phyloP scores from a whole-genome alignment of 2,888 invertebrate species.

The Ischnus inquisitorius region DNA sequence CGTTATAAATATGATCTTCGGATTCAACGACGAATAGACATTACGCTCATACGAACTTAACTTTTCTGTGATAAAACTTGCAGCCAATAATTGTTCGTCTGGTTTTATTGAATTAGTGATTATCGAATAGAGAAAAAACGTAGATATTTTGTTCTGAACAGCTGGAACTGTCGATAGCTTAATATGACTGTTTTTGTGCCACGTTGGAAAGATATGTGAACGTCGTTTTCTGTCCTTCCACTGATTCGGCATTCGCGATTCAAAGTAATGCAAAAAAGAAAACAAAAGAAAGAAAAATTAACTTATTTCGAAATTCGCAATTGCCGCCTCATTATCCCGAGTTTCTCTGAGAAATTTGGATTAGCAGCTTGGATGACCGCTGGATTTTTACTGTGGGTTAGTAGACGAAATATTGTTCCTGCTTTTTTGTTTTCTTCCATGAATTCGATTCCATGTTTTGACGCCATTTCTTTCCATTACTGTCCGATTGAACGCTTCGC shows the following conservation, averaged over 20 bases:
- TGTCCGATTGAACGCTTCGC: background rate
- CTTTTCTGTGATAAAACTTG: constrained; percentile 57
- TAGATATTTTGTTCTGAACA: constrained; percentile 43
- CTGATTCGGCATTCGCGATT: constrained; percentile 52
- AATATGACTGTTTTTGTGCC: constrained; percentile 51
- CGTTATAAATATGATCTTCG: constrained; percentile 7
- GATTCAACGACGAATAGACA: background rate
- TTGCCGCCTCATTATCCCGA: constrained; percentile 18
- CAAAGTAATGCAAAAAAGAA: constrained; percentile 1
- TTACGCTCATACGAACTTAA: constrained; percentile 52
- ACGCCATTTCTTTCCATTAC: constrained; percentile 63
- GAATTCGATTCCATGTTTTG: constrained; percentile 68
- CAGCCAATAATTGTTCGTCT: constrained; percentile 54
- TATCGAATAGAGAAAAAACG: constrained; percentile 23
- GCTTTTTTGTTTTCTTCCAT: constrained; percentile 42
- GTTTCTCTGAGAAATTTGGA: constrained; percentile 69
- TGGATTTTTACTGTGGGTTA: constrained; percentile 79
- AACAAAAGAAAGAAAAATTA: constrained; percentile 18
- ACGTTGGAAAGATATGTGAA: constrained; percentile 83
- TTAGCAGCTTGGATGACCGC: constrained; percentile 74
- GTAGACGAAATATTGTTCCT: constrained; percentile 63
- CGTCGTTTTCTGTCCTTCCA: constrained; percentile 70
- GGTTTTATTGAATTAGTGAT: constrained; percentile 33
- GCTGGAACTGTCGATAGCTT: constrained; percentile 28
- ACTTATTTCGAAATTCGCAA: constrained; percentile 39